These are phyloP conservation scores for Chrosomus eos DNA, from an alignment of 2,797 vertebrate genomes.

Conservation along the genomic window DNA sequence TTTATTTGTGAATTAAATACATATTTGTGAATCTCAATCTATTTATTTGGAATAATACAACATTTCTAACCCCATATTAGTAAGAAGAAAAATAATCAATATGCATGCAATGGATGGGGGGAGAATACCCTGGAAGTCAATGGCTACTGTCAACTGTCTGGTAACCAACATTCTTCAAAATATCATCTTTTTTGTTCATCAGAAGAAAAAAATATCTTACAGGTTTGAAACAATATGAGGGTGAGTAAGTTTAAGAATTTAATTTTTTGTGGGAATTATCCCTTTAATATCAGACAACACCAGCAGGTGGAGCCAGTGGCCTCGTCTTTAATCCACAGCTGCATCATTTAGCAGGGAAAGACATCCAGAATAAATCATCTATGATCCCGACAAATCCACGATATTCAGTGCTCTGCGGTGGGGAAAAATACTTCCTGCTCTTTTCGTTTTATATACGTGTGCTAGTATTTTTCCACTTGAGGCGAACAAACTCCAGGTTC, in stretches of 20 bases:
- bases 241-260: neutral
- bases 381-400: neutral
- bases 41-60: too few relatives aligned
- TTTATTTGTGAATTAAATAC: too few relatives aligned
- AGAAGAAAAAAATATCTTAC: neutral
- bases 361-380: constrained; percentile 1
- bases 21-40: too few relatives aligned
- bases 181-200: neutral
- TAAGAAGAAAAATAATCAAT: too few relatives aligned
- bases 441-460: neutral
- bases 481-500: neutral
- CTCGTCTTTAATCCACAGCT: constrained; percentile 3
- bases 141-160: too few relatives aligned
- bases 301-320: constrained; percentile 66
- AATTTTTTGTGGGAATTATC: neutral
- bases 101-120: too few relatives aligned
- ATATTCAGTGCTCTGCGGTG: neutral
- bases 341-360: neutral
- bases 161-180: too few relatives aligned
- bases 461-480: neutral
- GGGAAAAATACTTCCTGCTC: neutral
- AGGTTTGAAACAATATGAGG: neutral
- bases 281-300: neutral
- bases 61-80: too few relatives aligned
- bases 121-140: too few relatives aligned